Percentiles rank a stretch among this genome's conserved stretches.
phyloP scores from a whole-genome alignment of 2,888 invertebrate genomes.

The Pammene fasciana region DNA sequence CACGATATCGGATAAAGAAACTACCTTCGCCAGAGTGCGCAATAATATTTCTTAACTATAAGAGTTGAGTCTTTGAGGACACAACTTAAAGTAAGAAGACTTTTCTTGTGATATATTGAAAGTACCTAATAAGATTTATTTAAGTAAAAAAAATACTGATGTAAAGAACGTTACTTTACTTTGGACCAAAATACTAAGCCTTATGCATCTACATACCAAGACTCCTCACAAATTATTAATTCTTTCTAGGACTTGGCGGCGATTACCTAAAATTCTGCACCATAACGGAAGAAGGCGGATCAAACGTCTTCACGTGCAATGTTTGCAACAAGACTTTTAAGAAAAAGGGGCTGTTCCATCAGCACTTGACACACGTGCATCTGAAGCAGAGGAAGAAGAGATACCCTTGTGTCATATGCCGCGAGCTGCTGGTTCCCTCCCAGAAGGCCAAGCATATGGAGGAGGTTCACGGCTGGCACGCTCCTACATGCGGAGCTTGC shows the following conservation, averaged over 20 bases:
- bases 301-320: not conserved
- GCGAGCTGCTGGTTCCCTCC: not conserved
- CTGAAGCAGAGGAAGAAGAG: conserved; percentile 24
- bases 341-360: not conserved
- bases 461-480: conserved; percentile 28
- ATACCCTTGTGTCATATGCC: conserved; percentile 19
- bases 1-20: no score
- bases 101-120: no score
- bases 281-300: not conserved
- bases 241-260: conserved; percentile 9
- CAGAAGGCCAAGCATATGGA: conserved; percentile 29
- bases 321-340: conserved; percentile 11
- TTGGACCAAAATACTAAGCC: no score
- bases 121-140: no score
- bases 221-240: conserved; percentile 16
- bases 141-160: no score
- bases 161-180: no score
- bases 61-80: no score
- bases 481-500: conserved; percentile 30
- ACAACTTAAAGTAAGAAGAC: no score
- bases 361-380: conserved; percentile 34
- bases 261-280: not conserved
- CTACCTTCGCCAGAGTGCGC: no score
- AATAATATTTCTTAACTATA: no score
- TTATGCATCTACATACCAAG: not conserved